Evolutionary conservation across 1,140 invertebrate genomes (phyloP).

Genomic region (Sycobia sp.): DNA sequence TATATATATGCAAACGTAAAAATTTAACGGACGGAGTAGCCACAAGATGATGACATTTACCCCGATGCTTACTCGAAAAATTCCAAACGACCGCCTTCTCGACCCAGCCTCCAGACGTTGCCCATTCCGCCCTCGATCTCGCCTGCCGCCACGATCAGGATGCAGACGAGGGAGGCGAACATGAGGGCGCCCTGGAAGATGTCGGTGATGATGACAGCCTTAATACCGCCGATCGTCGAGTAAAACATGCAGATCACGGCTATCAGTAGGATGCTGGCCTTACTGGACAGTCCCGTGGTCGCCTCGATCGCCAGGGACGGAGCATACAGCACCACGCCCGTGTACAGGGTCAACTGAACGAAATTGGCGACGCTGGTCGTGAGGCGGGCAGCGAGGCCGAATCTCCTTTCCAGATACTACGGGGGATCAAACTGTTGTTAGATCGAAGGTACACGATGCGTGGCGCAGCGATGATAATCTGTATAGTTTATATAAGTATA

Average conservation of each 20-base stretch:
- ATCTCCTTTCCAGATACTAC: slow-evolving; percentile 83
- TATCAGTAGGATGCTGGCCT: slow-evolving; percentile 78
- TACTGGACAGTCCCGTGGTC: slow-evolving; percentile 80
- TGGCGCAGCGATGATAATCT: too few relatives aligned
- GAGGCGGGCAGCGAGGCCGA: slow-evolving; percentile 72
- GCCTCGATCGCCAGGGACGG: slow-evolving; percentile 89
- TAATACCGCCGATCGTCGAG: slow-evolving; percentile 87
- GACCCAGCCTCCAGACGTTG: slow-evolving; percentile 71
- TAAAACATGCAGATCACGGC: slow-evolving; percentile 86
- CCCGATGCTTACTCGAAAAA: slow-evolving; percentile 48
- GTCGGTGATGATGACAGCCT: slow-evolving; percentile 87
- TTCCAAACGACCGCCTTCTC: slow-evolving; percentile 56
- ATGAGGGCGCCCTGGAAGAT: slow-evolving; percentile 82
- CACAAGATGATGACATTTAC: background rate
- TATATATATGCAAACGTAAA: too few relatives aligned
- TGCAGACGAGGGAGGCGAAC: slow-evolving; percentile 65
- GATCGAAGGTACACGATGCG: too few relatives aligned
- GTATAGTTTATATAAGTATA: too few relatives aligned
- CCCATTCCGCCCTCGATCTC: slow-evolving; percentile 68
- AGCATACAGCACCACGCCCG: slow-evolving; percentile 91
- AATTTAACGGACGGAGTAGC: background rate
- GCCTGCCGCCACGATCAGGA: slow-evolving; percentile 63
- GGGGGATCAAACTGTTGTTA: too few relatives aligned
- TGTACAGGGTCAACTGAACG: slow-evolving; percentile 85
- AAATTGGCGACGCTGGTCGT: slow-evolving; percentile 78